Evolutionary conservation across 2,113 vertebrate species (phyloP).

Genomic region (Prochilodus magdalenae): DNA sequence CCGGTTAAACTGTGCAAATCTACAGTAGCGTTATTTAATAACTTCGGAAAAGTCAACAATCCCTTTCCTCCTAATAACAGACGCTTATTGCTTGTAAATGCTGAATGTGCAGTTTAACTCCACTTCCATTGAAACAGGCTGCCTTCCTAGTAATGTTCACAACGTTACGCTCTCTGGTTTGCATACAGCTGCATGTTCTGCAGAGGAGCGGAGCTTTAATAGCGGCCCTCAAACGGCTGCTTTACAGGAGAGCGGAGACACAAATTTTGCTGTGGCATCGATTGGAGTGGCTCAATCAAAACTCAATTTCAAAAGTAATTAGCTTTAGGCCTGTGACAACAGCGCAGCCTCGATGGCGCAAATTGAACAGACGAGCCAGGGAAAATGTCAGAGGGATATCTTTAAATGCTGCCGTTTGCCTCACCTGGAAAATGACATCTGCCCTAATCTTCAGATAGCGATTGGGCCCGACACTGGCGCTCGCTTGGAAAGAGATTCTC

Average conservation of each 20-base stretch:
- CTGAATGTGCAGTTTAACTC: background rate
- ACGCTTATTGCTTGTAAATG: background rate
- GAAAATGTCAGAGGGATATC: constrained; percentile 55
- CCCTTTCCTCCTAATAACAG: background rate
- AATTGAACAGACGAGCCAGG: constrained; percentile 64
- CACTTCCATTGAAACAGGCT: background rate
- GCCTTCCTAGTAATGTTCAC: background rate
- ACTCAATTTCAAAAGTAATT: constrained; percentile 99
- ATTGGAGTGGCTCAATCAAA: constrained; percentile 99
- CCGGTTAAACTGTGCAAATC: too few species aligned
- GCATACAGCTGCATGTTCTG: background rate
- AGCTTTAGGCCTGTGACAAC: constrained; percentile 96
- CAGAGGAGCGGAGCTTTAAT: constrained; percentile 73
- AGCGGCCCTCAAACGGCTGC: constrained; percentile 90
- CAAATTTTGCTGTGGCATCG: constrained; percentile 97
- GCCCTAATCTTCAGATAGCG: constrained; percentile 42
- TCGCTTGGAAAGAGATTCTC: constrained; percentile 17
- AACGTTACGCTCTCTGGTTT: background rate
- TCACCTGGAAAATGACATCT: constrained; percentile 53
- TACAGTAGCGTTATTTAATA: constrained; percentile 1
- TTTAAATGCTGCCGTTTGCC: constrained; percentile 50
- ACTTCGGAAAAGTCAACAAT: background rate
- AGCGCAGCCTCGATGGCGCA: constrained; percentile 69
- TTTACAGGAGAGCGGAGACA: constrained; percentile 92
- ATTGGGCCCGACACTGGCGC: background rate